Evolutionary conservation across 2,113 vertebrate species (phyloP).

Genomic region (Sula dactylatra): DNA sequence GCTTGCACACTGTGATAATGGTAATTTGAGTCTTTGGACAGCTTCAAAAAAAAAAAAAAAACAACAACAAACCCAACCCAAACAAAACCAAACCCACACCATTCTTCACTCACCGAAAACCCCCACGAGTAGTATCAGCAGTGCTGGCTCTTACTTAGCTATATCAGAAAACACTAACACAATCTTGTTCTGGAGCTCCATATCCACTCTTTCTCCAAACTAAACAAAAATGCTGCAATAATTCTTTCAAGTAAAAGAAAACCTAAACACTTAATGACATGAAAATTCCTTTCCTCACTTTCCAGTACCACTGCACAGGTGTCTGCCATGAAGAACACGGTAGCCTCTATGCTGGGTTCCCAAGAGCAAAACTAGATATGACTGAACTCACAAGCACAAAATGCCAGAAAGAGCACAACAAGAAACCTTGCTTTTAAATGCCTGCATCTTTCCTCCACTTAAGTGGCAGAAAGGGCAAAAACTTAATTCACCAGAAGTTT

Average conservation of each 20-base stretch:
- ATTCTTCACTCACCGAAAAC: not conserved
- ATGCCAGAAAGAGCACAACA: not conserved
- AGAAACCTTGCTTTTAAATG: not conserved
- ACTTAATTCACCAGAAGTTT: not conserved
- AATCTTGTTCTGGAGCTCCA: not conserved
- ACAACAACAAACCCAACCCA: not conserved
- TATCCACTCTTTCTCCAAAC: not conserved
- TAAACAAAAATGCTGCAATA: not conserved
- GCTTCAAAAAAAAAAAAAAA: not conserved
- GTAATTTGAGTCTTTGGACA: not conserved
- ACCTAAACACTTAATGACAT: not conserved
- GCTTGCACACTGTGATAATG: not conserved
- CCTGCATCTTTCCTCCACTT: not conserved
- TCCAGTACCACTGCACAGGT: not conserved
- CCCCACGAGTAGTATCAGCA: not conserved
- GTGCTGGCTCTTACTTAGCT: not conserved
- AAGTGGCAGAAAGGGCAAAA: not conserved
- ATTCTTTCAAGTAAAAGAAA: not conserved
- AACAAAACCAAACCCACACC: not conserved
- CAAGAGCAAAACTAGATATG: not conserved
- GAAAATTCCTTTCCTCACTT: not conserved
- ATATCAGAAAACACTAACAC: not conserved
- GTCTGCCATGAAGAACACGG: not conserved
- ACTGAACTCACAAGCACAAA: not conserved
- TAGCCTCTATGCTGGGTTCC: not conserved